phyloP scores from a whole-genome alignment of 2,888 invertebrate species.

The Oscheius sp. region DNA sequence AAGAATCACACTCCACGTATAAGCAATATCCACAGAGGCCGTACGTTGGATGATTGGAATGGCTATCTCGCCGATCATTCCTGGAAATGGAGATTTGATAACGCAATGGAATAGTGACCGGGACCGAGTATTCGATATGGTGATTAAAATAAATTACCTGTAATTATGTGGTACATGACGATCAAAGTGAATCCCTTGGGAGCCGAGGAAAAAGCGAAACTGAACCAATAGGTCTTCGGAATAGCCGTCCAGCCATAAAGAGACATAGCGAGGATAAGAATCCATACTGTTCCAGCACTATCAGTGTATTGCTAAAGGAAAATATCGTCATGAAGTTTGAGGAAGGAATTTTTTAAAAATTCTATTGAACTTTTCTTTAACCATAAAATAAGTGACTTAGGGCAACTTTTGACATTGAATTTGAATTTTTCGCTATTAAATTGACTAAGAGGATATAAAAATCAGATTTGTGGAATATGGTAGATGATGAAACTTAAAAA shows the following conservation, averaged over 20 bases:
- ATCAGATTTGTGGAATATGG: too few species aligned
- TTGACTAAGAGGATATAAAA: too few species aligned
- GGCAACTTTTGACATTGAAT: too few species aligned
- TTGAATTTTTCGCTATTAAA: too few species aligned
- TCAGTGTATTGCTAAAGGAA: constrained; percentile 32
- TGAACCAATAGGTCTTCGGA: constrained; percentile 54
- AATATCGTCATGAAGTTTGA: background rate
- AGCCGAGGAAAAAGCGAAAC: constrained; percentile 52
- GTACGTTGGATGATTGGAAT: constrained; percentile 56
- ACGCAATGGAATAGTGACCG: too few species aligned
- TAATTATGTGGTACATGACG: constrained; percentile 58
- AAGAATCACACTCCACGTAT: constrained; percentile 22
- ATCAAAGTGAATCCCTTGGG: constrained; percentile 62
- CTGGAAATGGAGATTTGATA: constrained; percentile 35
- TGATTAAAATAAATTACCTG: constrained; percentile 30
- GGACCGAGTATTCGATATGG: too few species aligned
- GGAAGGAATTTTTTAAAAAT: too few species aligned
- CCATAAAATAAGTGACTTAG: too few species aligned
- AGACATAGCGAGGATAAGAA: constrained; percentile 32
- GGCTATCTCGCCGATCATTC: constrained; percentile 59
- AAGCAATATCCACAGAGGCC: constrained; percentile 22
- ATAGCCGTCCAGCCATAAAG: constrained; percentile 56
- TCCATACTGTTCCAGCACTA: constrained; percentile 15
- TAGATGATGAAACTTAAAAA: too few species aligned
- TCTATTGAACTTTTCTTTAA: too few species aligned